These are phyloP conservation scores for Heteractis magnifica DNA, from an alignment of 92 coral and sea anemone species.

Conservation along the genomic window DNA sequence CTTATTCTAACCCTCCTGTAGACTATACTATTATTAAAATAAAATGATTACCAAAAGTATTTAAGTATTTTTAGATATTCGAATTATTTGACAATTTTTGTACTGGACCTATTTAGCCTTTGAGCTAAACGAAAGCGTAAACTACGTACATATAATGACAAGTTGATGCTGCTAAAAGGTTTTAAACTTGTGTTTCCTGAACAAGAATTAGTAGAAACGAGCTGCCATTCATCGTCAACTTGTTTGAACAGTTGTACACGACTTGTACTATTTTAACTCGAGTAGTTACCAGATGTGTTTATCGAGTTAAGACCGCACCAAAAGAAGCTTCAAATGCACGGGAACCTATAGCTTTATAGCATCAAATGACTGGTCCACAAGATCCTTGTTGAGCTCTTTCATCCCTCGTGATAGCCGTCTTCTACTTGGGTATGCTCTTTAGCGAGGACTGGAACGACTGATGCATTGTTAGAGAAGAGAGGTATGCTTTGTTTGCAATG, in stretches of 20 bases:
- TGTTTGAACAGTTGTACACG: background rate
- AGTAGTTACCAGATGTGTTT: background rate
- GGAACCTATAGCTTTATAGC: background rate
- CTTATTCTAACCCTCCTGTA: too few species aligned
- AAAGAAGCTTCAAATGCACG: background rate
- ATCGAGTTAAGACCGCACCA: background rate
- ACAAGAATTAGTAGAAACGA: conserved; percentile 3
- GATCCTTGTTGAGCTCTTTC: background rate
- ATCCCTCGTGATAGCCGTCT: background rate
- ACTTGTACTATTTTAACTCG: background rate
- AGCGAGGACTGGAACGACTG: conserved; percentile 5
- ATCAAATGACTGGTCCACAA: background rate
- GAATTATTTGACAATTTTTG: background rate
- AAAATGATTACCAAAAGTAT: background rate
- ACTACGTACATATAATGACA: background rate
- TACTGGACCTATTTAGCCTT: background rate
- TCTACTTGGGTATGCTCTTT: background rate
- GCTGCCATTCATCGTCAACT: conserved; percentile 26
- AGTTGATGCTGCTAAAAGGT: background rate
- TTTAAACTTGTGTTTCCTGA: conserved; percentile 13
- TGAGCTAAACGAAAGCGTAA: background rate
- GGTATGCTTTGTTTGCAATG: background rate
- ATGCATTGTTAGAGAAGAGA: background rate
- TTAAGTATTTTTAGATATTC: background rate
- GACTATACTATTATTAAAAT: background rate